Conservation (phyloP, 2,797 vertebrate genomes). For the Myiotriccus ornatus region DNA sequence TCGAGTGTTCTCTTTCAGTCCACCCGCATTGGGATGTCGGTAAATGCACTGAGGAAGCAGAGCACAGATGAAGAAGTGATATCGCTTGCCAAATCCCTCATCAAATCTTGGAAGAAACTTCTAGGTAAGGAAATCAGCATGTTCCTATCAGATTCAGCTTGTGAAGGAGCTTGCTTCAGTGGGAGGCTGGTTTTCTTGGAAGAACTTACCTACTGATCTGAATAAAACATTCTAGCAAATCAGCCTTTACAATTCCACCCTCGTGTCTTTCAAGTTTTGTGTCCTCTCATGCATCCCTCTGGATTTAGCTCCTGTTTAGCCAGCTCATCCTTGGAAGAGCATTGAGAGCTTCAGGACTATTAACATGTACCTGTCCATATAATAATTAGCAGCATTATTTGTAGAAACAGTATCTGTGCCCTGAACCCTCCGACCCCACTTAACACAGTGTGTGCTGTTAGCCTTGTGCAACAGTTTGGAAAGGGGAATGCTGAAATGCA, state of each 20-base stretch:
- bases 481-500: background rate
- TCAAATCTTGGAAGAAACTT: conserved; percentile 97
- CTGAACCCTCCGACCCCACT: background rate
- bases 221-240: background rate
- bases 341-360: background rate
- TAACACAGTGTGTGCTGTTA: background rate
- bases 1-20: conserved; percentile 77
- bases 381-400: background rate
- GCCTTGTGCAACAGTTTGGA: background rate
- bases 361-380: background rate
- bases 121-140: conserved; percentile 77
- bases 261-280: background rate
- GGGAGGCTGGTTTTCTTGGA: background rate
- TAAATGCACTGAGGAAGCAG: conserved; percentile 94
- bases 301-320: background rate
- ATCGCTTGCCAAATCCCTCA: conserved; percentile 90
- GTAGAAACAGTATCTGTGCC: background rate
- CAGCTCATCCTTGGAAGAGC: background rate
- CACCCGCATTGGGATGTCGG: conserved; percentile 93
- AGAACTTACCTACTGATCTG: background rate
- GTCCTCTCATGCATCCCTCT: background rate
- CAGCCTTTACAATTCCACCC: background rate
- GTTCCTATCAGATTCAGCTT: background rate
- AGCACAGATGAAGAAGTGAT: conserved; percentile 93
- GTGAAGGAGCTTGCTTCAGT: background rate